Conservation (phyloP, 2,797 vertebrate genomes). For the Thamnophis elegans region DNA sequence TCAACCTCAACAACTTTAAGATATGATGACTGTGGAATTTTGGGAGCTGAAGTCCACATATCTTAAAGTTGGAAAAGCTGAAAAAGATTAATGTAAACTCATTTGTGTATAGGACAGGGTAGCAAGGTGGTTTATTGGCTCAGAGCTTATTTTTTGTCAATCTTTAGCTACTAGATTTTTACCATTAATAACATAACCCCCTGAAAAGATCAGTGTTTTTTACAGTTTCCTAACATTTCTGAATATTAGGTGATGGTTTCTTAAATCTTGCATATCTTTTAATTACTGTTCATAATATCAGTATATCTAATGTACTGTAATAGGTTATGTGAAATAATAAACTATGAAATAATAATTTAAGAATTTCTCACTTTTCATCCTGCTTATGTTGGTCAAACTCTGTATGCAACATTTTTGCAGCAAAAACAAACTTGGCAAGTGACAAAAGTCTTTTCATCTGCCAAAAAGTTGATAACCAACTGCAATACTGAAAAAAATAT, state of each 20-base stretch:
- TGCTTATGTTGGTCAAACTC: neutral
- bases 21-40: neutral
- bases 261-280: neutral
- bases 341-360: neutral
- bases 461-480: neutral
- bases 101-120: neutral
- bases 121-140: neutral
- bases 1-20: neutral
- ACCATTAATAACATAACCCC: neutral
- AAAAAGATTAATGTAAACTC: neutral
- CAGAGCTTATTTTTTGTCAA: neutral
- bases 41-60: neutral
- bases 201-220: neutral
- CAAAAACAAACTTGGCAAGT: neutral
- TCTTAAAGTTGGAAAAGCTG: neutral
- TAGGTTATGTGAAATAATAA: neutral
- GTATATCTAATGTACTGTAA: neutral
- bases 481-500: neutral
- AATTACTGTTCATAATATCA: neutral
- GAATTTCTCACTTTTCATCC: neutral
- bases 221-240: neutral
- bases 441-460: neutral
- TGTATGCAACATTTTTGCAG: neutral
- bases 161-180: neutral
- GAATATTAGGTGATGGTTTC: neutral